phyloP scores from a whole-genome alignment of 2,888 invertebrate genomes.

The Athalia rosae region DNA sequence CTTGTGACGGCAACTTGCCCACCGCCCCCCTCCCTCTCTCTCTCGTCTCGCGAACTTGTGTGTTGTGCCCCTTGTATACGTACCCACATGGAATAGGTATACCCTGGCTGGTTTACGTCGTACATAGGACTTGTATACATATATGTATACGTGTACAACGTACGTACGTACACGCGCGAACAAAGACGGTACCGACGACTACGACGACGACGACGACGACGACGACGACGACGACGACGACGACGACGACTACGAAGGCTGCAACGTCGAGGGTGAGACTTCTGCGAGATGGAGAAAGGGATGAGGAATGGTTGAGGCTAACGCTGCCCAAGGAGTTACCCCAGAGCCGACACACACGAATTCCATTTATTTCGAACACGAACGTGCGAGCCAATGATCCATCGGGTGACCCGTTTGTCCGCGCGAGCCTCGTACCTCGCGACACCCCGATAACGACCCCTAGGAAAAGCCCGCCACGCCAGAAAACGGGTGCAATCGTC shows the following conservation, averaged over 20 bases:
- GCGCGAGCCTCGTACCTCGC: conserved; percentile 4
- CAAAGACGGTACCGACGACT: conserved; percentile 37
- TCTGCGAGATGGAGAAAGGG: background rate
- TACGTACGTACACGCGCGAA: conserved; percentile 10
- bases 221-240: conserved; percentile 21
- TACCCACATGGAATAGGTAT: conserved; percentile 48
- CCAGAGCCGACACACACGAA: conserved; percentile 57
- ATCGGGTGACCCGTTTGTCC: conserved; percentile 45
- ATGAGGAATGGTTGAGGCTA: conserved; percentile 45
- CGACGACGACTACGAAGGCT: conserved; percentile 26
- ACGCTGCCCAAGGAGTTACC: conserved; percentile 61
- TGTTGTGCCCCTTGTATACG: conserved; percentile 44
- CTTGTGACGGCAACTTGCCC: conserved; percentile 48
- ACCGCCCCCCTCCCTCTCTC: no score
- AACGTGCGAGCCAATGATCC: conserved; percentile 50
- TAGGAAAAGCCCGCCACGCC: no score
- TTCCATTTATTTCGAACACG: conserved; percentile 63
- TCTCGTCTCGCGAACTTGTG: conserved; percentile 30
- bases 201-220: conserved; percentile 18
- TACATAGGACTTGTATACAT: conserved; percentile 9
- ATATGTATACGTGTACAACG: background rate
- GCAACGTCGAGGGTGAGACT: conserved; percentile 35
- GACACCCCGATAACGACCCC: conserved; percentile 8
- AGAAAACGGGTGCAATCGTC: no score
- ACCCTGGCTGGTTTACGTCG: conserved; percentile 47